Evolutionary conservation across 2,797 vertebrate species (phyloP).

Genomic region (Cossypha heuglini): DNA sequence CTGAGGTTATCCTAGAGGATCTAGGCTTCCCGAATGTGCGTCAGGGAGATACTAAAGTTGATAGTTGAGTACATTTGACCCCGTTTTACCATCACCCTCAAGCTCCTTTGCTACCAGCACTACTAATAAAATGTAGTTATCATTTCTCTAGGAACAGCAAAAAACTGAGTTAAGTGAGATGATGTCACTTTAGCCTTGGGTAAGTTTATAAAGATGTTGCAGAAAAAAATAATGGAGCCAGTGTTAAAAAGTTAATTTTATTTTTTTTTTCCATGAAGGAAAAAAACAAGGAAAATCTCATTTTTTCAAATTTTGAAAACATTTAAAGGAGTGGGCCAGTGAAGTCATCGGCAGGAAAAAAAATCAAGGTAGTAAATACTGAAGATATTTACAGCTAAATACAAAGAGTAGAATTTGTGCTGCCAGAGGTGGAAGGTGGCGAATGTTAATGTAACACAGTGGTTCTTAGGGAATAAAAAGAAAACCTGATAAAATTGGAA

Average conservation of each 20-base stretch:
- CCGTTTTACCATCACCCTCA: neutral
- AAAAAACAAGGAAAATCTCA: rapidly evolving
- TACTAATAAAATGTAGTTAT: neutral
- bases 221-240: neutral
- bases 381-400: neutral
- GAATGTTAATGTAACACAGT: neutral
- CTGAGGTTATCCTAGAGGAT: neutral
- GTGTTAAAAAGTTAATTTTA: neutral
- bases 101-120: neutral
- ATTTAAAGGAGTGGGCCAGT: neutral
- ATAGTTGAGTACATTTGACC: rapidly evolving
- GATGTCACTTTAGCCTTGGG: neutral
- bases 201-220: neutral
- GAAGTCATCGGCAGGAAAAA: neutral
- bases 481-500: neutral
- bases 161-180: neutral
- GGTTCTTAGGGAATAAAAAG: neutral
- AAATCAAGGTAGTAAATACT: neutral
- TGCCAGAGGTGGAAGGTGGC: rapidly evolving
- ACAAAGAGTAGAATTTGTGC: neutral
- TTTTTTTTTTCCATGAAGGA: no score
- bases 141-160: neutral
- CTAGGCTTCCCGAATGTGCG: rapidly evolving
- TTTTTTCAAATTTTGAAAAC: neutral
- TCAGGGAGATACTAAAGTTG: rapidly evolving